These are phyloP conservation scores for Ectemnius continuus DNA, from an alignment of 2,888 invertebrate species.

Conservation along the genomic window DNA sequence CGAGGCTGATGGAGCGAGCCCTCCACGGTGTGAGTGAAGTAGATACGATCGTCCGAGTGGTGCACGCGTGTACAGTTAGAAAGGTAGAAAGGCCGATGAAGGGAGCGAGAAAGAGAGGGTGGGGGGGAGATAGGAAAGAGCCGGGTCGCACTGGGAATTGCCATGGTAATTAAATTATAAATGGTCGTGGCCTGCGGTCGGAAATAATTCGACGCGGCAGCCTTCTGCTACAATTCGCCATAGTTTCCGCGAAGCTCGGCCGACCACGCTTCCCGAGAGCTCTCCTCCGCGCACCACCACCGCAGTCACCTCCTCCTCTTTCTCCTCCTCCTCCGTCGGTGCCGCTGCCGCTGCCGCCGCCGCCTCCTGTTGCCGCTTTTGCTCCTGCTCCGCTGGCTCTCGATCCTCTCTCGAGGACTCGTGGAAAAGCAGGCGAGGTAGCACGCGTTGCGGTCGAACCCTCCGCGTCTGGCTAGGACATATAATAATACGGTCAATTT, in stretches of 20 bases:
- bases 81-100: neutral
- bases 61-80: neutral
- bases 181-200: conserved; percentile 72
- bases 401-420: conserved; percentile 12
- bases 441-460: conserved; percentile 61
- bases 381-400: conserved; percentile 27
- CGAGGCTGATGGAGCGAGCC: neutral
- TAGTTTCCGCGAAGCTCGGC: conserved; percentile 66
- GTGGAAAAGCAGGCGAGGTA: conserved; percentile 37
- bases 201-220: conserved; percentile 74
- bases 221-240: conserved; percentile 68
- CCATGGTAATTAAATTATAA: conserved; percentile 74
- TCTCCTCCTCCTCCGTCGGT: conserved; percentile 43
- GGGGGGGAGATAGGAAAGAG: conserved; percentile 44
- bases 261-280: conserved; percentile 58
- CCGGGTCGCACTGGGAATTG: conserved; percentile 63
- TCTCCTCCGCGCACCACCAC: conserved; percentile 47
- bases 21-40: neutral
- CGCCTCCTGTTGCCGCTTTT: conserved; percentile 44
- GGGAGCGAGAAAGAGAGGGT: conserved; percentile 21
- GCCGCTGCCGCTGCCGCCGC: conserved; percentile 34
- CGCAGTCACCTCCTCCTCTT: conserved; percentile 28
- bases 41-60: neutral
- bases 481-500: conserved; percentile 75
- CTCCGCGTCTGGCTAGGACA: conserved; percentile 61